Percentiles rank a stretch among this genome's conserved stretches.
Evolutionary conservation across 1,140 invertebrate species (phyloP).

Genomic region (Sarcophaga peregrina): DNA sequence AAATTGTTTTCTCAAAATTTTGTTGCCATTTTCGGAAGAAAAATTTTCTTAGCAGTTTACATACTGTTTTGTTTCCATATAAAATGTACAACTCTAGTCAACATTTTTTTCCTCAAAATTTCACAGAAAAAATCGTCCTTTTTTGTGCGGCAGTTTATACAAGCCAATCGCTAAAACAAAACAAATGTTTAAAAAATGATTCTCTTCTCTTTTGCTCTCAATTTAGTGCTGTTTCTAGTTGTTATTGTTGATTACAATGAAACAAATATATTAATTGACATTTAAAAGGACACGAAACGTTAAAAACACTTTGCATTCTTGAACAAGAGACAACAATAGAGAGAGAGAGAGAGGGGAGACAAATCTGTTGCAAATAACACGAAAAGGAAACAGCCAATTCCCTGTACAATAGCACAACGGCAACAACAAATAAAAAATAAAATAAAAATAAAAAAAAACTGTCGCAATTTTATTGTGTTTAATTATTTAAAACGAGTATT

Average conservation of each 20-base stretch:
- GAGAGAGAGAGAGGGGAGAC: neutral
- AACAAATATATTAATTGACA: slow-evolving; percentile 25
- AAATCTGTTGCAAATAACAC: neutral
- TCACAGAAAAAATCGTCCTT: too few species aligned
- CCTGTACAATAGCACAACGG: neutral
- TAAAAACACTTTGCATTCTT: slow-evolving; percentile 6
- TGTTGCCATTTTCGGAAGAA: too few species aligned
- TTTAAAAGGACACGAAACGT: slow-evolving; percentile 20
- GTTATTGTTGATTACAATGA: neutral
- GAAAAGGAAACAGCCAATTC: slow-evolving; percentile 13
- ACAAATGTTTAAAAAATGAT: too few species aligned
- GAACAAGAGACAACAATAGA: too few species aligned
- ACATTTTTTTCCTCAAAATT: too few species aligned
- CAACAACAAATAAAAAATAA: too few species aligned
- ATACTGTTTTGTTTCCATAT: too few species aligned
- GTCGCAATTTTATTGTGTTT: slow-evolving; percentile 9
- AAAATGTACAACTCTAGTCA: too few species aligned
- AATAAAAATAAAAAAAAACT: neutral
- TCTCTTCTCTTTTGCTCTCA: neutral
- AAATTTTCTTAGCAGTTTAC: too few species aligned
- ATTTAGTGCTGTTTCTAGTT: neutral
- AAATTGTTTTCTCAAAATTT: too few species aligned
- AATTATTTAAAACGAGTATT: slow-evolving; percentile 32
- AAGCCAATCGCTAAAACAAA: too few species aligned
- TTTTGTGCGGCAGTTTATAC: too few species aligned